phyloP scores from a whole-genome alignment of 2,113 vertebrate genomes.

The Genyomyrus donnyi region DNA sequence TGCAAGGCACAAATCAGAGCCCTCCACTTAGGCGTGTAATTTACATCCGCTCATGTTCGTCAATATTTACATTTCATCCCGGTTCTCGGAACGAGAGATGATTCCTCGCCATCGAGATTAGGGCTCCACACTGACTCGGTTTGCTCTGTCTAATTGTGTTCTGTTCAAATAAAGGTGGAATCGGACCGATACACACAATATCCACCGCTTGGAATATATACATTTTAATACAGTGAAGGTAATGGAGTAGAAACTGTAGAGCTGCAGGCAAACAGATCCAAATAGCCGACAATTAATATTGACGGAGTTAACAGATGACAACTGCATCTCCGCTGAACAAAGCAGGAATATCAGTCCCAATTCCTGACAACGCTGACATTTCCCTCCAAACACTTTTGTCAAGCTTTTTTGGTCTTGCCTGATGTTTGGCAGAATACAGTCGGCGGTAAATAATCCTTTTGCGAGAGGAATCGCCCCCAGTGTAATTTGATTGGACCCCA shows the following conservation, averaged over 20 bases:
- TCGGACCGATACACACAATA: conserved; percentile 13
- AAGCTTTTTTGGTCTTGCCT: conserved; percentile 67
- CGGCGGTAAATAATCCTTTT: conserved; percentile 74
- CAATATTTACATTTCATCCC: conserved; percentile 23
- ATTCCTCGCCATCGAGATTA: neutral
- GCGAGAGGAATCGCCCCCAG: conserved; percentile 68
- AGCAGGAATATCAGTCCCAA: conserved; percentile 12
- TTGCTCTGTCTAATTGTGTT: conserved; percentile 30
- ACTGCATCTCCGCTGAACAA: conserved; percentile 49
- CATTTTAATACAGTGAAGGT: conserved; percentile 53
- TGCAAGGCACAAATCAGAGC: neutral
- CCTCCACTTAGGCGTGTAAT: neutral
- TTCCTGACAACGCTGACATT: conserved; percentile 61
- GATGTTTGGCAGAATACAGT: conserved; percentile 57
- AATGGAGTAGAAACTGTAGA: conserved; percentile 37
- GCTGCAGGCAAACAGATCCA: conserved; percentile 50
- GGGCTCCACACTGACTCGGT: neutral
- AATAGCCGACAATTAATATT: conserved; percentile 67
- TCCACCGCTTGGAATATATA: conserved; percentile 29
- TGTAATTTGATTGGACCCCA: conserved; percentile 72
- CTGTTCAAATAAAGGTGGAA: conserved; percentile 26
- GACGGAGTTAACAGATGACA: conserved; percentile 66
- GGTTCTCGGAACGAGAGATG: neutral
- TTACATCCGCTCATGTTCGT: conserved; percentile 2
- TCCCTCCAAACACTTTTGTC: conserved; percentile 24